Evolutionary conservation across 2,888 invertebrate genomes (phyloP), one percentile per base, ranked within the genome.

Genomic region (Noctua pronuba): DNA sequence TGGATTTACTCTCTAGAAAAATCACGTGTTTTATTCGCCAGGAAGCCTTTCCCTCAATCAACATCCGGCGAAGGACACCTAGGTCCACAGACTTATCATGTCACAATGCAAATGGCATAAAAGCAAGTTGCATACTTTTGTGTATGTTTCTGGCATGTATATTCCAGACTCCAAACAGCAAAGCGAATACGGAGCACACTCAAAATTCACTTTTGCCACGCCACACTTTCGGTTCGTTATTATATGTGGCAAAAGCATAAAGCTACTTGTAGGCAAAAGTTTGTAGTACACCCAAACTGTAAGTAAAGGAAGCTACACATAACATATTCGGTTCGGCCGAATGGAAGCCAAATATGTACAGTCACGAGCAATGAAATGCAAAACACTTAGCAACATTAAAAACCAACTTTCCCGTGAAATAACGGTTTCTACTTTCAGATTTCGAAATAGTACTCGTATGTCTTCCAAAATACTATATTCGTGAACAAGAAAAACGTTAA

Each of bases 241-340:
- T 70, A 58, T 44, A 70, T 75, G 75, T 85, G 65, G 73, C 75
- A 81, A 78, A 81, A 84, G 80, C 83, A 44, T 73, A 38, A 66
- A 81, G 65, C 84, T 82, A 81, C 41, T 35, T 73, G 7, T 46
- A 62, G 65, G 49, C 60, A 49, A 69, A 31, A 60, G 41, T 31
- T 71, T 52, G n/a, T 71, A 65, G n/a, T 71, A 65, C 67, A 44
- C 44, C 52, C 58, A 77, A 65, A 74, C 66, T 76, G 38, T 68
- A 65, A 71, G 58, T 65, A 66, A 64, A 75, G 52, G 31, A 31
- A 60, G 60, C 31, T 60, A 60, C 31, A 31, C 18, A 60, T 31
- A 60, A 21, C 8, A 62, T 62, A 21, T 35, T 62, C 2, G 62
- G 11, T 10, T 11, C 35, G 11, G 62, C 21, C 21, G 21, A 62